These are phyloP conservation scores for Crematogaster levior DNA, from an alignment of 2,888 invertebrate genomes.

Conservation along the genomic window DNA sequence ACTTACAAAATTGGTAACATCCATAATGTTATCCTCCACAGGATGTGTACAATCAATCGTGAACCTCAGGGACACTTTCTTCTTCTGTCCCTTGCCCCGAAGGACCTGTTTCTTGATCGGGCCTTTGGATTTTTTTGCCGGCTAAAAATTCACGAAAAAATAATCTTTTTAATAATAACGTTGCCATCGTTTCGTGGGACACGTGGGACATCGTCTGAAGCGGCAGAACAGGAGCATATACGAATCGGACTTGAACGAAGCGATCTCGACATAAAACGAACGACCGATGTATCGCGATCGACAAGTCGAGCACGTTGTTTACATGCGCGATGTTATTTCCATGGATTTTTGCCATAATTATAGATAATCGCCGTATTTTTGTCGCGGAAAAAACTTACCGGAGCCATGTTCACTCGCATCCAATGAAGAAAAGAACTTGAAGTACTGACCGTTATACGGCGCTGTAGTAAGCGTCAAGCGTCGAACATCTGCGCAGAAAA, in stretches of 20 bases:
- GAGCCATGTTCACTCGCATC: conserved; percentile 79
- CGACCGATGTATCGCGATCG: too few relatives aligned
- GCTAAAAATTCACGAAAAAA: conserved; percentile 77
- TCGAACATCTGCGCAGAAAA: too few relatives aligned
- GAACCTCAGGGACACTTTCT: conserved; percentile 97
- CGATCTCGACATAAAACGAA: conserved; percentile 51
- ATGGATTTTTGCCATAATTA: not conserved
- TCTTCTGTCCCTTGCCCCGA: conserved; percentile 94
- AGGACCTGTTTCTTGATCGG: conserved; percentile 87
- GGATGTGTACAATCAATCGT: conserved; percentile 99
- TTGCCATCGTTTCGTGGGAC: not conserved
- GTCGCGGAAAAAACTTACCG: conserved; percentile 76
- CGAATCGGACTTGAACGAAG: conserved; percentile 54
- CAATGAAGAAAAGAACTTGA: conserved; percentile 67
- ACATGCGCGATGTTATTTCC: conserved; percentile 46
- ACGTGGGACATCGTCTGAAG: conserved; percentile 39
- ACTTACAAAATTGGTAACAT: conserved; percentile 98
- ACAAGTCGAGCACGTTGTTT: not conserved
- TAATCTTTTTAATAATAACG: not conserved
- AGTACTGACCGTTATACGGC: not conserved
- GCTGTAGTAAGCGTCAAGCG: too few relatives aligned
- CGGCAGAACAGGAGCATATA: not conserved
- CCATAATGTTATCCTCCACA: conserved; percentile 99
- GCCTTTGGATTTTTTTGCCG: conserved; percentile 78
- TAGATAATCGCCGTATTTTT: conserved; percentile 50